Base-by-base conservation (phyloP, 2,797 vertebrate species). In the Pipistrellus pygmaeus region DNA sequence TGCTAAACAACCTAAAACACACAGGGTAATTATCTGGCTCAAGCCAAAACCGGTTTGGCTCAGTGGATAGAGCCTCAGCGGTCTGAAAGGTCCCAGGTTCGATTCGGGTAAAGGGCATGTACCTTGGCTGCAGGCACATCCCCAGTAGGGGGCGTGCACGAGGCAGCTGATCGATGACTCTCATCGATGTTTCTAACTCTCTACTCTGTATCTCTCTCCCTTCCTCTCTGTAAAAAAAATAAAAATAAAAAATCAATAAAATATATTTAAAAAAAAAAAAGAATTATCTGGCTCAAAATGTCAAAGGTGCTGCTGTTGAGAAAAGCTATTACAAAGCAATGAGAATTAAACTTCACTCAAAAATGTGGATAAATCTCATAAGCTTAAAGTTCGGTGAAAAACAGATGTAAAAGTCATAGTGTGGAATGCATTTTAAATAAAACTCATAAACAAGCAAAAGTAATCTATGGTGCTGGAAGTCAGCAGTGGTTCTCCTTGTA, bases 381-480 rank as follows among this genome's bases (percentile, higher is more conserved):
- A 85, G 53, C 44, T 91, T 81, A 71, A 76, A 90, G 53, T 87
- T 75, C 15, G 25, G 18, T 64, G 60, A 71, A 83, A 75, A 80
- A 68, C 27, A 66, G 66, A 83, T 23, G 75, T 8, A 27, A 27
- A 76, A 93, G 20, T 68, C 20, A 76, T 0, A 57, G 35, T 27
- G 38, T 57, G 25, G 13, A 80, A 91, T 69, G 18, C 57, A 6
- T 69, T 75, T 80, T 93, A 88, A 46, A 90, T 72, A 80, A 77
- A 93, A 72, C 15, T 87, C 6, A 46, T 85, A 80, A 81, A 60
- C 41, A 68, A 64, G 25, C 38, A 85, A 90, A 32, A 84, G 68
- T 72, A 77, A 88, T 15, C 10, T 72, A 18, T 11, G 5, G 46
- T 62, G 72, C 9, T 30, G 21, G 23, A 66, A 94, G 46, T 66